phyloP scores from a whole-genome alignment of 2,113 vertebrate species.

The Dipodomys merriami region DNA sequence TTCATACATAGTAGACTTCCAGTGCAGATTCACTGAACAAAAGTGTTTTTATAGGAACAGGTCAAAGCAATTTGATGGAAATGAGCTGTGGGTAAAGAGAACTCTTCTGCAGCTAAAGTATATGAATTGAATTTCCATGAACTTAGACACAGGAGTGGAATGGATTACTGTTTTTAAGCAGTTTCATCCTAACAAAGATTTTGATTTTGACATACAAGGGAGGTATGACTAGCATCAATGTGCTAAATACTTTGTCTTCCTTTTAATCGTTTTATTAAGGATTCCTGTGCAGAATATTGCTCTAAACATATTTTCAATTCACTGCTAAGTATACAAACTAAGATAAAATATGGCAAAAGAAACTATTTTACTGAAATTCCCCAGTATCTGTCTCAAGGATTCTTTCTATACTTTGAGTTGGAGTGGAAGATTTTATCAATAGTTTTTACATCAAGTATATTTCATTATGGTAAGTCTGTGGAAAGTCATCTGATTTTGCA shows the following conservation, averaged over 20 bases:
- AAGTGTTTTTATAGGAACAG: neutral
- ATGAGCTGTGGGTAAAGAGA: neutral
- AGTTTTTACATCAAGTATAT: constrained; percentile 9
- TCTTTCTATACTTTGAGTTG: neutral
- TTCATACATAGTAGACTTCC: neutral
- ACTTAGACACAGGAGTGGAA: neutral
- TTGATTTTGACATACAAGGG: constrained; percentile 32
- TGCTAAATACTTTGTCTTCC: neutral
- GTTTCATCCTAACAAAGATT: constrained; percentile 41
- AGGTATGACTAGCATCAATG: neutral
- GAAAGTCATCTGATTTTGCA: constrained; percentile 28
- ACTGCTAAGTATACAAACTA: constrained; percentile 30
- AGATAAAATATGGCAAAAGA: neutral
- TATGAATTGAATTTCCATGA: neutral
- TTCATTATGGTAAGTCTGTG: constrained; percentile 21
- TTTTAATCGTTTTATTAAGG: neutral
- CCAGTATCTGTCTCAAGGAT: constrained; percentile 31
- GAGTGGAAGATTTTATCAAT: neutral
- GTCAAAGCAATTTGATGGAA: neutral
- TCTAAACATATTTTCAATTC: constrained; percentile 38
- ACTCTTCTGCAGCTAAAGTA: neutral
- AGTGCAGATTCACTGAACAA: neutral
- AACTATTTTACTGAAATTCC: constrained; percentile 35
- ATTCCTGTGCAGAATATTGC: neutral
- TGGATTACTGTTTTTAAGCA: neutral